Conservation (phyloP, 2,888 invertebrate species). For the Amphipoea oculea region DNA sequence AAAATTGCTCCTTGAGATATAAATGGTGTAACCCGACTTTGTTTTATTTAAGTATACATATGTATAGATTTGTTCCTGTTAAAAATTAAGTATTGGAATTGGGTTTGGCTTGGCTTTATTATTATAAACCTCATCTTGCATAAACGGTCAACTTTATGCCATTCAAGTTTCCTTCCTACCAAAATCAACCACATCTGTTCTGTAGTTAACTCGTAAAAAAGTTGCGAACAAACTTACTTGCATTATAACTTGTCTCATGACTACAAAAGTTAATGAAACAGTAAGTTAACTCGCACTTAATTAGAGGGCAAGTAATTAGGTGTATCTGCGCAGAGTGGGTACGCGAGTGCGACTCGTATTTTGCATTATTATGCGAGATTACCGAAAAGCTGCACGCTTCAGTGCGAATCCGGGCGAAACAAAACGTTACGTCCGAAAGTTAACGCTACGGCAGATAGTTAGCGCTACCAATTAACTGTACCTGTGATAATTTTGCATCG, state of each 20-base stretch:
- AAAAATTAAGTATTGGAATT: no score
- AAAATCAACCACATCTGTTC: slow-evolving; percentile 38
- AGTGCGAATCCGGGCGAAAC: slow-evolving; percentile 14
- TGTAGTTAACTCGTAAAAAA: slow-evolving; percentile 19
- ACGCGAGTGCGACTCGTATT: slow-evolving; percentile 53
- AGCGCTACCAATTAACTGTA: slow-evolving; percentile 18
- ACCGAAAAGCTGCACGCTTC: slow-evolving; percentile 57
- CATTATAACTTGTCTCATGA: slow-evolving; percentile 36
- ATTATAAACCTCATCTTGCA: background rate
- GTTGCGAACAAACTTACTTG: slow-evolving; percentile 26
- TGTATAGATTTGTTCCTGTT: background rate
- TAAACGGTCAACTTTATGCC: background rate
- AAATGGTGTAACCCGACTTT: background rate
- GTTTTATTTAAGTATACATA: no score
- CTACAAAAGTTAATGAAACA: slow-evolving; percentile 47
- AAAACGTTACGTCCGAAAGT: slow-evolving; percentile 31
- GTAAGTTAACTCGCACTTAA: slow-evolving; percentile 55
- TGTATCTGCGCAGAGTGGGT: slow-evolving; percentile 50
- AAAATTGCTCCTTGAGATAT: background rate
- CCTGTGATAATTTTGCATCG: background rate
- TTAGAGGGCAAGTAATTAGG: slow-evolving; percentile 61
- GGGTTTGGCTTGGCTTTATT: background rate
- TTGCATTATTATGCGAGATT: slow-evolving; percentile 60
- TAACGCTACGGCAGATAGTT: slow-evolving; percentile 12
- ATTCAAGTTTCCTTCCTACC: slow-evolving; percentile 1